A percentile compares a stretch with the other conserved stretches of the same genome.
phyloP scores from a whole-genome alignment of 2,797 vertebrate species.

The Spea hammondii region DNA sequence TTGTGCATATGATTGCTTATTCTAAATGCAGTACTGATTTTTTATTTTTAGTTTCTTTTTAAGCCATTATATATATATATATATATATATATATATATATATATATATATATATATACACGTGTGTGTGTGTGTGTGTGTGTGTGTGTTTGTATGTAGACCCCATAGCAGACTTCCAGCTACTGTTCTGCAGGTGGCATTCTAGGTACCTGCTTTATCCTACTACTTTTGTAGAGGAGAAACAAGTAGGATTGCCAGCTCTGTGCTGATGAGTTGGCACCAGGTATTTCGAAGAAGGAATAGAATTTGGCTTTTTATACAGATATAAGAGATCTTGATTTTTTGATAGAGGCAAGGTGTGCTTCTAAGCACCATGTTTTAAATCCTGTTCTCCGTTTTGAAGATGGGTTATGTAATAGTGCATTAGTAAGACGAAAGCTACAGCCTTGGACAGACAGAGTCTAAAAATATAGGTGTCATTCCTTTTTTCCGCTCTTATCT shows the following conservation, averaged over 20 bases:
- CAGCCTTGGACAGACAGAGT: conserved; percentile 9
- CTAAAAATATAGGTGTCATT: neutral
- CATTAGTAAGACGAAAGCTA: conserved; percentile 5
- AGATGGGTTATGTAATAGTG: conserved; percentile 35
- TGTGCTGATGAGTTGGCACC: neutral
- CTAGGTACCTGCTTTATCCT: no score
- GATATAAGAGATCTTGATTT: no score
- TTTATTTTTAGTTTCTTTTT: neutral
- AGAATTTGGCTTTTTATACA: neutral
- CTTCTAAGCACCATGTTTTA: neutral
- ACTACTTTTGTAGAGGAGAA: no score
- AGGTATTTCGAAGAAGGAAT: neutral
- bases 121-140: neutral
- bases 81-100: neutral
- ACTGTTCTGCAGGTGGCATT: no score
- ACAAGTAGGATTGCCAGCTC: no score
- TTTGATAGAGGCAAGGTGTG: no score
- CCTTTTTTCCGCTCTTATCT: no score
- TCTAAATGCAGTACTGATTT: no score
- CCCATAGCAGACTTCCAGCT: no score
- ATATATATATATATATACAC: neutral
- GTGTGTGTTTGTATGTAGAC: neutral
- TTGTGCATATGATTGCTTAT: no score
- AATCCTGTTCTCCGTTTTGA: conserved; percentile 1
- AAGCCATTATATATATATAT: neutral